Conservation (phyloP, 2,113 vertebrate genomes). For the Ochotona curzoniae region DNA sequence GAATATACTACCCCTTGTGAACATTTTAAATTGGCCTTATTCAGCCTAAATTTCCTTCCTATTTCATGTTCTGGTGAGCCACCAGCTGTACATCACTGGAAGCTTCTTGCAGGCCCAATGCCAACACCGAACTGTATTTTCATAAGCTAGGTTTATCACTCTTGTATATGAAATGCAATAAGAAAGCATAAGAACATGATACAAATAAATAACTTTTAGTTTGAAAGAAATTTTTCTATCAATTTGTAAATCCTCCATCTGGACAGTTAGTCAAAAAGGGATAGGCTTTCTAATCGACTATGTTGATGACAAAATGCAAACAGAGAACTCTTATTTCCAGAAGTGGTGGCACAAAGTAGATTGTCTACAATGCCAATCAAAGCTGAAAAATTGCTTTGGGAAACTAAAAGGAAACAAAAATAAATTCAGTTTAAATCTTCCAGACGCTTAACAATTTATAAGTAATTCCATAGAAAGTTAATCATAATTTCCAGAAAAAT, state of each 20-base stretch:
- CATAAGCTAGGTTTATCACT: not conserved
- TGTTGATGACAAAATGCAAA: not conserved
- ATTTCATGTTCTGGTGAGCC: too few species aligned
- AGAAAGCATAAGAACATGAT: not conserved
- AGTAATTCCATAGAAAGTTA: conserved; percentile 62
- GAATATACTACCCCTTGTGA: too few species aligned
- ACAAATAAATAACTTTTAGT: not conserved
- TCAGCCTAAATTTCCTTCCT: too few species aligned
- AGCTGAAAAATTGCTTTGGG: not conserved
- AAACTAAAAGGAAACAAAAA: conserved; percentile 47
- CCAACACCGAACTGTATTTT: not conserved
- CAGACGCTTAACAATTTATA: not conserved
- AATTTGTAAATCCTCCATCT: not conserved
- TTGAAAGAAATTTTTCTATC: not conserved
- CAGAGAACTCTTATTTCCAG: not conserved
- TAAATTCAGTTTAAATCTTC: conserved; percentile 33
- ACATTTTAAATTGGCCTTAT: too few species aligned
- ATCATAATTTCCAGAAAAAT: conserved; percentile 20
- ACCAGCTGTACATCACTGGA: too few species aligned
- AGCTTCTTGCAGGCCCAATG: too few species aligned
- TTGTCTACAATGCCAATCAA: not conserved
- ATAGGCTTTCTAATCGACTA: not conserved
- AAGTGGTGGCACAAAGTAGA: not conserved
- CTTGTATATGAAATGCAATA: not conserved
- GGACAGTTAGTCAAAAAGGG: not conserved